Percentiles rank a stretch among this genome's conserved stretches.
phyloP scores from a whole-genome alignment of 2,797 vertebrate genomes.

The Acanthurus leucopareius region DNA sequence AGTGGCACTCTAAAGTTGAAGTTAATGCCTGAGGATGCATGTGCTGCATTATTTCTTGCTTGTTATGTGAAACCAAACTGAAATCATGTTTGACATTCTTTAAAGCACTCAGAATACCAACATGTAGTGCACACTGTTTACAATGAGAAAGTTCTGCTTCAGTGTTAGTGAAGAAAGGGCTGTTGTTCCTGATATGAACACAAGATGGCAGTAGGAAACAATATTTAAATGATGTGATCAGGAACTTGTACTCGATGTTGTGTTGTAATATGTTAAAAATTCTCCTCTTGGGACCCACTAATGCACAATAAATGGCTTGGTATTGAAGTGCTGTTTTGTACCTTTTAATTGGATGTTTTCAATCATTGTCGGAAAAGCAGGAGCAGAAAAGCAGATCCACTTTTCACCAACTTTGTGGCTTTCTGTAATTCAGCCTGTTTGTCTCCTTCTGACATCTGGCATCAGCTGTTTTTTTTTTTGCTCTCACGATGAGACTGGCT shows the following conservation, averaged over 20 bases:
- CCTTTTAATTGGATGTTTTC: neutral
- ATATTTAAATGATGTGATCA: neutral
- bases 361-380: neutral
- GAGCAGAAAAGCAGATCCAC: neutral
- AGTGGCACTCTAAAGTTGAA: neutral
- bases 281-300: constrained; percentile 7
- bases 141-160: too few relatives aligned
- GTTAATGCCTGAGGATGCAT: neutral
- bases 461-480: neutral
- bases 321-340: neutral
- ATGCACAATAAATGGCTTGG: neutral
- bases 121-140: neutral
- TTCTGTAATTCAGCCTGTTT: neutral
- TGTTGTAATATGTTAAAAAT: neutral
- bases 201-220: constrained; percentile 71
- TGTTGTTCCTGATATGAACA: constrained; percentile 34
- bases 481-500: neutral
- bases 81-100: neutral
- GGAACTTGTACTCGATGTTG: neutral
- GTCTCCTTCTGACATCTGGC: constrained; percentile 18
- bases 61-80: neutral
- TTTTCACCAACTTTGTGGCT: neutral
- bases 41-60: neutral
- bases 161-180: neutral
- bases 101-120: neutral